Evolutionary conservation across 2,888 invertebrate genomes (phyloP).

Genomic region (Xanthia togata): DNA sequence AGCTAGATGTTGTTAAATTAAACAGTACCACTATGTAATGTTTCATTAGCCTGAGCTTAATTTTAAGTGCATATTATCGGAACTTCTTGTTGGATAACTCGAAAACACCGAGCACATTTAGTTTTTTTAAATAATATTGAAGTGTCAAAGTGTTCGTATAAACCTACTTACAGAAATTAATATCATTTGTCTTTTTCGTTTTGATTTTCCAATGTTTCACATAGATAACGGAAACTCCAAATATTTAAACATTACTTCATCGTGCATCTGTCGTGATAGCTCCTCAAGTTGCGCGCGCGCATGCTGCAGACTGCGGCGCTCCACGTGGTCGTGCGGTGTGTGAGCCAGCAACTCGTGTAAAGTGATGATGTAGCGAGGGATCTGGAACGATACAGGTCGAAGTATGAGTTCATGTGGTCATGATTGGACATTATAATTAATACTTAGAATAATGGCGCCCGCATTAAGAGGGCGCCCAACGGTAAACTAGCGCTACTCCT

Average conservation of each 20-base stretch:
- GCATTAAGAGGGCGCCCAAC: too few species aligned
- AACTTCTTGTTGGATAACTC: neutral
- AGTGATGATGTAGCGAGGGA: slow-evolving; percentile 97
- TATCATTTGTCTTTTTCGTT: too few species aligned
- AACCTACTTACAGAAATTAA: too few species aligned
- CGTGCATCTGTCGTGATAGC: slow-evolving; percentile 96
- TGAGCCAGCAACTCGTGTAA: slow-evolving; percentile 97
- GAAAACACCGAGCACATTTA: too few species aligned
- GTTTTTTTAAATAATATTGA: too few species aligned
- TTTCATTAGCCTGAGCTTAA: neutral
- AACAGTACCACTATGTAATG: neutral
- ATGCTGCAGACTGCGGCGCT: slow-evolving; percentile 96
- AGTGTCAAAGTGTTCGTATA: too few species aligned
- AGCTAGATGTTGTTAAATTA: neutral
- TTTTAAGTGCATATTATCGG: neutral
- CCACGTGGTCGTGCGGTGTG: slow-evolving; percentile 98
- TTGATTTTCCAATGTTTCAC: too few species aligned
- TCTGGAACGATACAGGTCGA: slow-evolving; percentile 87
- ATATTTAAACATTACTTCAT: slow-evolving; percentile 89
- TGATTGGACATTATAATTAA: neutral
- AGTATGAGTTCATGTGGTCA: neutral
- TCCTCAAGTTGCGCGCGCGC: slow-evolving; percentile 97
- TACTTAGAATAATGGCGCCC: neutral
- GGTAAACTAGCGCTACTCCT: too few species aligned
- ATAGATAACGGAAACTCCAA: too few species aligned